phyloP scores from a whole-genome alignment of 2,797 vertebrate species.

The Pristis pectinata region DNA sequence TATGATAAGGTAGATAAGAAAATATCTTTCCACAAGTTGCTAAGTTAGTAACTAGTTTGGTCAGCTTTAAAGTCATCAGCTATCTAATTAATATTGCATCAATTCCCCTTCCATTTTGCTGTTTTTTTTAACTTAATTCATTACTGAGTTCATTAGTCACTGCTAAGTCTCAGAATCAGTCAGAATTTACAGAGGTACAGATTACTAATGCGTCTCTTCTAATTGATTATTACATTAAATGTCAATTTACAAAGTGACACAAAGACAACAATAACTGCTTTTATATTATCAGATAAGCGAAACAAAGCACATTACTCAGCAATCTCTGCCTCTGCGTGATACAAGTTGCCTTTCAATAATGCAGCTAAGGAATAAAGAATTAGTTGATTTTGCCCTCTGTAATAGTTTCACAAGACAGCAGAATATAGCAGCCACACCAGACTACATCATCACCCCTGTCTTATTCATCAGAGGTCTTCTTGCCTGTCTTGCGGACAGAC shows the following conservation, averaged over 20 bases:
- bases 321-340: not conserved
- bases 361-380: not conserved
- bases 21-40: not conserved
- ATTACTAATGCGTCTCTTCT: not conserved
- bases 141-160: not conserved
- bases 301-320: not conserved
- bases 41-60: not conserved
- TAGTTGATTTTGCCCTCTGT: not conserved
- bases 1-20: not conserved
- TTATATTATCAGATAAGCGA: not conserved
- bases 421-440: not conserved
- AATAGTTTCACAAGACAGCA: not conserved
- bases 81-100: not conserved
- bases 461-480: not conserved
- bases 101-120: not conserved
- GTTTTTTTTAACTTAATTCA: not conserved
- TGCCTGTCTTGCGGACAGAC: not conserved
- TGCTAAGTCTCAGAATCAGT: not conserved
- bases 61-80: not conserved
- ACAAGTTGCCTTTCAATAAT: not conserved
- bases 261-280: not conserved
- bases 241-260: not conserved
- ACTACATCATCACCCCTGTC: not conserved
- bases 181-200: not conserved
- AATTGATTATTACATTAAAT: not conserved